Evolutionary conservation across 1,140 invertebrate genomes (phyloP).

Genomic region (Brachionus sp.): DNA sequence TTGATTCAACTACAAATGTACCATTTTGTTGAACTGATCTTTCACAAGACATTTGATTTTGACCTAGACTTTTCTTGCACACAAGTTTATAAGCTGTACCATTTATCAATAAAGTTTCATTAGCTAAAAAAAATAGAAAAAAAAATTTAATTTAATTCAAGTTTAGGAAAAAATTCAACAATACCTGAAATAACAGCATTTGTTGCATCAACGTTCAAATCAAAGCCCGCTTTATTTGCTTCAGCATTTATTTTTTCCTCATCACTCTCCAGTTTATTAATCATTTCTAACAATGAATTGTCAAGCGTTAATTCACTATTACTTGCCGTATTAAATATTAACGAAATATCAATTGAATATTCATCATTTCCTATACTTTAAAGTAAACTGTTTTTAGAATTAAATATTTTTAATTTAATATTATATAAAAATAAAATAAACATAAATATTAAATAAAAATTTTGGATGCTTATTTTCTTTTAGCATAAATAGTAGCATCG

Average conservation of each 20-base stretch:
- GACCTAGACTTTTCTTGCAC: background rate
- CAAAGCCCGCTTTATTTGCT: background rate
- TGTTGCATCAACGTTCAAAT: background rate
- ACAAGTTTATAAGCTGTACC: background rate
- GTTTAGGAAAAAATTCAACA: background rate
- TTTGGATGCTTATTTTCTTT: no score
- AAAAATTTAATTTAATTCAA: background rate
- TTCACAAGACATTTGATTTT: background rate
- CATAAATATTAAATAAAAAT: no score
- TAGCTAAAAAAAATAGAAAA: background rate
- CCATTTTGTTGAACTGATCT: background rate
- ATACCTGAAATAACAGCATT: background rate
- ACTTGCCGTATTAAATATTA: background rate
- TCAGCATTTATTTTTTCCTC: background rate
- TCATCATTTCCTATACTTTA: background rate
- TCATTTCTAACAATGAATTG: background rate
- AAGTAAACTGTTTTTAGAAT: background rate
- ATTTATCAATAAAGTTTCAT: background rate
- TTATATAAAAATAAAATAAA: no score
- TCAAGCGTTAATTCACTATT: background rate
- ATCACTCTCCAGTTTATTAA: background rate
- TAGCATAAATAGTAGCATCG: no score
- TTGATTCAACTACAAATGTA: background rate
- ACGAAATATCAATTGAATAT: background rate
- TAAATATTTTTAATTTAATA: background rate